Conservation (phyloP, 2,113 vertebrate genomes). For the Rissa tridactyla region DNA sequence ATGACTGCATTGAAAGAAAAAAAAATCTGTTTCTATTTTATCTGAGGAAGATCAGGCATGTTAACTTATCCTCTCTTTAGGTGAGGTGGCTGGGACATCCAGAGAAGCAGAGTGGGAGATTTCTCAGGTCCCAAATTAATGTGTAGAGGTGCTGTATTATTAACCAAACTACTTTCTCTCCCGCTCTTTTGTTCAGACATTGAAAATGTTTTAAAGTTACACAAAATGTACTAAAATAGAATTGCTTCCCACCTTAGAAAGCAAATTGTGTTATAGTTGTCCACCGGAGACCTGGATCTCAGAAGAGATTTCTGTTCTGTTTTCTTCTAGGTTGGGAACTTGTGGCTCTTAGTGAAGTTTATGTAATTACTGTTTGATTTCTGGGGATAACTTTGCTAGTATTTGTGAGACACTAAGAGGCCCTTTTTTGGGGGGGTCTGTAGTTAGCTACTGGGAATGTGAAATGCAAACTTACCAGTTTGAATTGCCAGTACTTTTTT, state of each 20-base stretch:
- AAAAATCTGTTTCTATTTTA: neutral
- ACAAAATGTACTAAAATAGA: neutral
- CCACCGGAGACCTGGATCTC: neutral
- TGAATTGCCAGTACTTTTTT: neutral
- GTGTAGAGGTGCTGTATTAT: neutral
- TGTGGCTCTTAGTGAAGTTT: neutral
- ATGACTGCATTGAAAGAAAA: neutral
- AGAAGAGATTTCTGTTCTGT: neutral
- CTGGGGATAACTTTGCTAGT: neutral
- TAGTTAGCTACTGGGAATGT: neutral
- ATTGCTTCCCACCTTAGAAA: neutral
- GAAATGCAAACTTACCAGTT: neutral
- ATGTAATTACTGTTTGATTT: neutral
- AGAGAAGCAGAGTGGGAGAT: neutral
- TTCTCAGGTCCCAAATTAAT: neutral
- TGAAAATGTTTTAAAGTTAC: neutral
- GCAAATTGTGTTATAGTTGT: neutral
- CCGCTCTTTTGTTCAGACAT: neutral
- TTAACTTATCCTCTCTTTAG: neutral
- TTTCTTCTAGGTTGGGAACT: neutral
- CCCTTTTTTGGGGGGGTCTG: neutral
- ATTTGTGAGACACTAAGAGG: neutral
- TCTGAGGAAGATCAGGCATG: neutral
- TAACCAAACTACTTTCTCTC: neutral
- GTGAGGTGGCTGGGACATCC: neutral